Evolutionary conservation across 2,797 vertebrate species (phyloP), one percentile per base, ranked within the genome.

Genomic region (Eurystomus glaucurus): DNA sequence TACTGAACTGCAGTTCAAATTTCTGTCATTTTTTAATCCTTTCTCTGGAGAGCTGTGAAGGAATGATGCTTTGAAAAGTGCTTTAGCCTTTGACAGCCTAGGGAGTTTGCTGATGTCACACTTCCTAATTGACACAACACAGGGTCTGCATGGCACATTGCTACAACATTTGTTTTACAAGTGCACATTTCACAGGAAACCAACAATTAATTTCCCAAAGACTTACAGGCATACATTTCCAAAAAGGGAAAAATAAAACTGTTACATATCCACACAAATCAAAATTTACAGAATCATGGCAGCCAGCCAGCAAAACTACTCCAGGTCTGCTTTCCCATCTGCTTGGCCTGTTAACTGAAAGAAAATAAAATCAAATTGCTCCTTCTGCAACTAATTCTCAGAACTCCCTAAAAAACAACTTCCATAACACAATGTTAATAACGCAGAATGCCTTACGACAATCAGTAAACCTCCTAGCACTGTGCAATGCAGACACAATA

Each of bases 271-370:
- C 93, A 81, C 94, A 97, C 96, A 98, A 98, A 98, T 98, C 95
- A 98, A 96, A 98, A 98, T 98, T 98, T 98, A 98, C 79, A 98
- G 96, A 97, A 96, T 70, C 0, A 1, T 98, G 98, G 98, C 98
- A 98, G 95, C 28, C 93, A 95, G 98, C 98, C 98, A 98, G 92
- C 45, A 66, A 88, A 97, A 97, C 96, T 95, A 98, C 97, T 98
- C 94, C 96, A 98, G 98, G 97, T 98, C 97, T 98, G 97, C 95
- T 97, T 91, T 94, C 93, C 98, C 98, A 98, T 98, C 98, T 98
- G 98, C 91, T 98, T 97, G 96, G 97, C 95, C 97, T 97, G 95
- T 96, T 98, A 97, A 97, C 96, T 96, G 96, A 97, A 79, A 96
- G 96, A 97, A 98, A 98, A 98, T 98, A 98, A 97, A 98, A 98